Base-by-base conservation (phyloP, 2,797 vertebrate genomes). In the Danio albolineatus region DNA sequence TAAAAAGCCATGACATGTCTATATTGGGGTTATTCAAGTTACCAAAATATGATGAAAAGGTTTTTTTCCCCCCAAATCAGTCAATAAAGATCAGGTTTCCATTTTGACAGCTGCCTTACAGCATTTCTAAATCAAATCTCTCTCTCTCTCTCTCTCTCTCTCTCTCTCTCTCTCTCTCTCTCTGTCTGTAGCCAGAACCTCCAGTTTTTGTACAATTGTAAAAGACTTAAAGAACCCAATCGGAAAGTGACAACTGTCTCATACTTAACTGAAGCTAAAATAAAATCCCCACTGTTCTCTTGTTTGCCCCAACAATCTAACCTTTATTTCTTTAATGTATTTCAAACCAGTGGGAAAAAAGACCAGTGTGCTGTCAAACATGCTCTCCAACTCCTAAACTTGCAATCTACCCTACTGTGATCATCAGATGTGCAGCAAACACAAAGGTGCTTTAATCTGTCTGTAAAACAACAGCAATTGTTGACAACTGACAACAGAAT, bases 401-500 rank as follows among this genome's bases (percentile, higher is more conserved):
- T 53, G 16, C 66, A 70, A 53, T 70, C 66, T 70, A 49, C 16
- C 28, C 16, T 53, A 51, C 66, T 70, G 48, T 70, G 48, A 39
- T 53, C 66, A 70, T 71, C 17, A 56, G 69, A 71, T 41, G 38
- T 9, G n/a, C 17, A 10, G 12, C 38, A 14, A 54, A 56, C 51
- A 71, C 38, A 43, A 46, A 73, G 19, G 19, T 46, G 19, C 54
- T 73, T 57, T 73, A 73, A 46, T 73, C 54, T 73, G 39, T 43
- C 69, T 43, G n/a, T 56, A 41, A 56, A 73, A 59, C 41, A 59
- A 28, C 71, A 46, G 54, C 1, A 44, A 21, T 72, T 14, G 36
- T 56, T 72, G 69, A 72, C 51, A 72, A 21, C 51, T 41, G 69
- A 72, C 38, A 56, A 56, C 49, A 72, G 51, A 72, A 72, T 72